A percentile compares a stretch with the other conserved stretches of the same genome.
phyloP scores from a whole-genome alignment of 2,797 vertebrate species.

The Poeciliopsis gracilis region DNA sequence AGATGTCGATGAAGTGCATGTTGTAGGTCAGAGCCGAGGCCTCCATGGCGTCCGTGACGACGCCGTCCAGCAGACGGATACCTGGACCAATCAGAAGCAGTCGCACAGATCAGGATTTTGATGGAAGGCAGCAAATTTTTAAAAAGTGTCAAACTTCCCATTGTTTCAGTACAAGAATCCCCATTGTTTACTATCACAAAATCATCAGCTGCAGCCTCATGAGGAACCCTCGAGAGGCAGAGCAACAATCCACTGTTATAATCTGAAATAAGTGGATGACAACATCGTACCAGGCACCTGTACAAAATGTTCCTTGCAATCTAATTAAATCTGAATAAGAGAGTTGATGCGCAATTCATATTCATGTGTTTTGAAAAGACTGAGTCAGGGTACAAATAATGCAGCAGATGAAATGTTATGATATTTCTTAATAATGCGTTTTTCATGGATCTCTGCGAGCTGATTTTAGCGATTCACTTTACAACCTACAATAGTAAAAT shows the following conservation, averaged over 20 bases:
- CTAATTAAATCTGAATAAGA: neutral
- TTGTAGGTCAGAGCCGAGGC: conserved; percentile 76
- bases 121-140: neutral
- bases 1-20: conserved; percentile 75
- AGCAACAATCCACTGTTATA: neutral
- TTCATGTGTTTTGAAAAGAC: conserved; percentile 1
- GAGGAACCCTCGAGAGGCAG: neutral
- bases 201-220: neutral
- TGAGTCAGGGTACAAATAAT: neutral
- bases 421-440: neutral
- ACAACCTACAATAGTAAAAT: neutral
- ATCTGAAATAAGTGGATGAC: neutral
- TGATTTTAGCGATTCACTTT: neutral
- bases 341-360: neutral
- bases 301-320: neutral
- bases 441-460: neutral
- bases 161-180: neutral
- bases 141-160: neutral
- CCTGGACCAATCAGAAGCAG: conserved; percentile 54
- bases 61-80: conserved; percentile 66
- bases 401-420: neutral
- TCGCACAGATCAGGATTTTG: conserved; percentile 39
- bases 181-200: neutral
- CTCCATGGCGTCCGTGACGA: conserved; percentile 74
- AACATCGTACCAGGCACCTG: neutral